phyloP scores from a whole-genome alignment of 1,140 invertebrate genomes.

The Babylonia areolata region DNA sequence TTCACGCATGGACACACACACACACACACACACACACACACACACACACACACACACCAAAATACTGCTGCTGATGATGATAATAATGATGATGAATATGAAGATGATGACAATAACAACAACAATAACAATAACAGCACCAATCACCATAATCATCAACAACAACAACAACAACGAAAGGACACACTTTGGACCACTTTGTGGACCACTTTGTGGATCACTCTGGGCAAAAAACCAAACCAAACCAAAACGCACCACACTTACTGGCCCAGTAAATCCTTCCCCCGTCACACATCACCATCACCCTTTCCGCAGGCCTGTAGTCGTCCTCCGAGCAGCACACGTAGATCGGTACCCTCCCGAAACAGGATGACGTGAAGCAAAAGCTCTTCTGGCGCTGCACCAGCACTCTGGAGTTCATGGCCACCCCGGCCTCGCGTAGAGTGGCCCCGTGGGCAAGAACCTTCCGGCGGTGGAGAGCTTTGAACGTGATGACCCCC shows the following conservation, averaged over 20 bases:
- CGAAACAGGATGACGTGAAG: not conserved
- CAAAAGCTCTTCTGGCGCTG: not conserved
- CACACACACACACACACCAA: not conserved
- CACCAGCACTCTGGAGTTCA: slow-evolving; percentile 1
- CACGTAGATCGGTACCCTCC: not conserved
- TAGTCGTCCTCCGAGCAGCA: not conserved
- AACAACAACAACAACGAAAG: too few species aligned
- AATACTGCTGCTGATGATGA: too few species aligned
- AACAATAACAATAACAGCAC: too few species aligned
- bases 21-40: slow-evolving; percentile 3
- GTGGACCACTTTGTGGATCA: not conserved
- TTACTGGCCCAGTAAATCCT: not conserved
- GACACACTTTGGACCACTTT: too few species aligned
- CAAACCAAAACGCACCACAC: not conserved
- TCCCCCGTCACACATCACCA: slow-evolving; percentile 2
- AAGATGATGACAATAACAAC: too few species aligned
- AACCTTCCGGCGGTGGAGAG: not conserved
- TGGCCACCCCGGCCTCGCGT: not conserved
- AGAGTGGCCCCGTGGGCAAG: not conserved
- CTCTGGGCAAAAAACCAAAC: not conserved
- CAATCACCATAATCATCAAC: not conserved
- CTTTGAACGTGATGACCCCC: too few species aligned
- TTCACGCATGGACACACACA: not conserved
- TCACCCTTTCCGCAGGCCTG: not conserved
- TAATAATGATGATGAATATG: too few species aligned